Conservation (phyloP, 2,797 vertebrate species). For the Dromococcyx pavoninus region DNA sequence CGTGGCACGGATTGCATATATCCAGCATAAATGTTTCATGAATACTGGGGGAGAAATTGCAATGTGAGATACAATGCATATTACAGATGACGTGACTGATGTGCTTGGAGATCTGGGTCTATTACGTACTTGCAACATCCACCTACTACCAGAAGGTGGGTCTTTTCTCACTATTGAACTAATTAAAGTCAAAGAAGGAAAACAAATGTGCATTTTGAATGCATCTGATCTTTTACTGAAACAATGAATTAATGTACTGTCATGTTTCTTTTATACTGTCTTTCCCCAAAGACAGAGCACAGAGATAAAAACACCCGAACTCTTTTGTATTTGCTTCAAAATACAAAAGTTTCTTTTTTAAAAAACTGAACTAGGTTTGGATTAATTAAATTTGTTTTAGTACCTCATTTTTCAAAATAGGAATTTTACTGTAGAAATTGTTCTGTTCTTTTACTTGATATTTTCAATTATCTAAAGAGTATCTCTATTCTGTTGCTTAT, state of each 20-base stretch:
- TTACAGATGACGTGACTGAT: slow-evolving; percentile 62
- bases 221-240: slow-evolving; percentile 57
- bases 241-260: slow-evolving; percentile 62
- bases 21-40: slow-evolving; percentile 53
- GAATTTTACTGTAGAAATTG: background rate
- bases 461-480: background rate
- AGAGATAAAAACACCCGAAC: slow-evolving; percentile 10
- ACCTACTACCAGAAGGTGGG: slow-evolving; percentile 36
- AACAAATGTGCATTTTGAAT: slow-evolving; percentile 58
- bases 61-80: slow-evolving; percentile 29
- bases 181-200: slow-evolving; percentile 38
- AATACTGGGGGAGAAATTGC: slow-evolving; percentile 30
- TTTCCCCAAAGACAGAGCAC: slow-evolving; percentile 35
- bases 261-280: slow-evolving; percentile 47
- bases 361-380: background rate
- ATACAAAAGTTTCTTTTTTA: background rate
- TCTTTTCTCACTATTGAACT: slow-evolving; percentile 19
- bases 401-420: background rate
- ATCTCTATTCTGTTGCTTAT: background rate
- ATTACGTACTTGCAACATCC: slow-evolving; percentile 57
- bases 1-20: background rate
- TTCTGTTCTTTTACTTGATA: background rate
- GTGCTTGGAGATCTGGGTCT: slow-evolving; percentile 54
- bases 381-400: background rate
- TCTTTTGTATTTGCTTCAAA: background rate